Evolutionary conservation across 2,797 vertebrate species (phyloP).

Genomic region (Furcifer pardalis): DNA sequence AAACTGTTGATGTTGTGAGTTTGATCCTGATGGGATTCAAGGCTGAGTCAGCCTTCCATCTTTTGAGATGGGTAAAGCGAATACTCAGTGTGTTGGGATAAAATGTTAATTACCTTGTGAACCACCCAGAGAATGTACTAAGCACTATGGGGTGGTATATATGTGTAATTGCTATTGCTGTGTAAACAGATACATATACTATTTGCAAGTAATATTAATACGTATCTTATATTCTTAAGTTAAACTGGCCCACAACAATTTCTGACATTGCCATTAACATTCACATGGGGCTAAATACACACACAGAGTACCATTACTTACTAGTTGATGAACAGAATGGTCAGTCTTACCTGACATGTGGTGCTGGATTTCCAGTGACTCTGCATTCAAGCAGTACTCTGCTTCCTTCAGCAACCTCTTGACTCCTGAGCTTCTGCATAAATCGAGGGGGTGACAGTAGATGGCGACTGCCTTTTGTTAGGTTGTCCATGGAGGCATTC

Average conservation of each 20-base stretch:
- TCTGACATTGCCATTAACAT: neutral
- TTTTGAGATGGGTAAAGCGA: too few relatives aligned
- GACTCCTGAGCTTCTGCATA: conserved; percentile 93
- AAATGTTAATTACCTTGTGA: too few relatives aligned
- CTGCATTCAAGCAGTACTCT: conserved; percentile 89
- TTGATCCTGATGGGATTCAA: too few relatives aligned
- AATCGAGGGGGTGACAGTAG: conserved; percentile 84
- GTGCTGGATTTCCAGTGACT: conserved; percentile 87
- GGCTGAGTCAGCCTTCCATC: too few relatives aligned
- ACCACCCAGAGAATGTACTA: too few relatives aligned
- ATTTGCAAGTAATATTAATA: neutral
- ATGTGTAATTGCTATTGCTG: too few relatives aligned
- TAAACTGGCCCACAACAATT: neutral
- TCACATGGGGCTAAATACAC: neutral
- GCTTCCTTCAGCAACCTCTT: conserved; percentile 93
- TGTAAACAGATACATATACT: too few relatives aligned
- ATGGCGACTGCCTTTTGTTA: conserved; percentile 56
- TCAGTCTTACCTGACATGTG: conserved; percentile 85
- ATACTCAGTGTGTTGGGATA: too few relatives aligned
- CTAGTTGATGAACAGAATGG: neutral
- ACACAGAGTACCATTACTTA: neutral
- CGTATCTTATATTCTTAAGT: neutral
- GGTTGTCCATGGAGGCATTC: conserved; percentile 33
- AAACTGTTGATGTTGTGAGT: too few relatives aligned
- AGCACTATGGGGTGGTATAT: too few relatives aligned